phyloP scores from a whole-genome alignment of 2,113 vertebrate species.

The Eclectus roratus region DNA sequence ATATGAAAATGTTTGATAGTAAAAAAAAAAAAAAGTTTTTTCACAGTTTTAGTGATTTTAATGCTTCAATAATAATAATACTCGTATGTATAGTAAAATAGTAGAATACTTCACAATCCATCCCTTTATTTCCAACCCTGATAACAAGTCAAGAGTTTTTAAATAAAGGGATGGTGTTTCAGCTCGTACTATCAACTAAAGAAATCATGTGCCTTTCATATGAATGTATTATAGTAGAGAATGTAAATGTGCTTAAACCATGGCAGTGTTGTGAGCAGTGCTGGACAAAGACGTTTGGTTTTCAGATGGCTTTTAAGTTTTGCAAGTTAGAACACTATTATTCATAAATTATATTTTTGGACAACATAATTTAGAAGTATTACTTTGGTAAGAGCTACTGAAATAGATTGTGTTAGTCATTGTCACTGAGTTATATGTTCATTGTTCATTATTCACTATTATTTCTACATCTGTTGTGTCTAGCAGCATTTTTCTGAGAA shows the following conservation, averaged over 20 bases:
- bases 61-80: neutral
- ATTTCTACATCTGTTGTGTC: neutral
- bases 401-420: neutral
- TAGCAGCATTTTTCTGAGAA: neutral
- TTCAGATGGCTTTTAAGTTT: neutral
- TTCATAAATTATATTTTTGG: neutral
- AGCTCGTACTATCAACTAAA: neutral
- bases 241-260: neutral
- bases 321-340: neutral
- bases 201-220: neutral
- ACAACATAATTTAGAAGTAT: neutral
- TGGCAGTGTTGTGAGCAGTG: neutral
- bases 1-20: neutral
- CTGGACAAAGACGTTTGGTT: neutral
- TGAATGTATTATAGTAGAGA: neutral
- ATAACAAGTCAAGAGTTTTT: neutral
- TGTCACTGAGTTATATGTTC: neutral
- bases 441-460: neutral
- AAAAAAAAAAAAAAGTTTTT: neutral
- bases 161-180: neutral
- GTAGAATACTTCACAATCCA: neutral
- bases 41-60: neutral
- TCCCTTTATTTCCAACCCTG: neutral
- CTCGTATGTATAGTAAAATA: neutral
- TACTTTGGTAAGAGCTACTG: neutral